These are phyloP conservation scores for Druceiella hillmani DNA, from an alignment of 2,888 invertebrate genomes.

Conservation along the genomic window DNA sequence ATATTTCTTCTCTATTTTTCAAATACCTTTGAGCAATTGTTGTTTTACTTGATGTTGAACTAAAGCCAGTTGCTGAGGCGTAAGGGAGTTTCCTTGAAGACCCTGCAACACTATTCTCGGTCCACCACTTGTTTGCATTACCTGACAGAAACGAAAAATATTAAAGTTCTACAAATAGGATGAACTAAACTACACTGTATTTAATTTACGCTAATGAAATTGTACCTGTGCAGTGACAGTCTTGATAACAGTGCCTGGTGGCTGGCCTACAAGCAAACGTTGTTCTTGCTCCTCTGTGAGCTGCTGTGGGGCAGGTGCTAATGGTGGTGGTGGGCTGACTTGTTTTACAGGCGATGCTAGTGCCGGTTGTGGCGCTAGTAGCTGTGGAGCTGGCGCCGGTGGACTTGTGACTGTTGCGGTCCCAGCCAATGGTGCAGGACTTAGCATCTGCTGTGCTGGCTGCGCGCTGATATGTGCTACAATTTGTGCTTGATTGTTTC, in stretches of 20 bases:
- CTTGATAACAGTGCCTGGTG: conserved; percentile 80
- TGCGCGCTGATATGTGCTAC: conserved; percentile 66
- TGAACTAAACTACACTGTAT: conserved; percentile 2
- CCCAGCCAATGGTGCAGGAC: conserved; percentile 22
- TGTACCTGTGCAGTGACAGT: conserved; percentile 81
- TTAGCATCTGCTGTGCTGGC: conserved; percentile 37
- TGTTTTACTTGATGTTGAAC: conserved; percentile 89
- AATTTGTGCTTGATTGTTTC: conserved; percentile 73
- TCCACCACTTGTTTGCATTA: conserved; percentile 78
- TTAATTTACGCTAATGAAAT: no score
- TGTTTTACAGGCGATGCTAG: conserved; percentile 24
- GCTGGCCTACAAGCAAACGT: conserved; percentile 69
- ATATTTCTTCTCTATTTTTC: no score
- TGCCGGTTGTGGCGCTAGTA: conserved; percentile 26
- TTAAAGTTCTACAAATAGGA: conserved; percentile 10
- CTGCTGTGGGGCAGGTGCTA: conserved; percentile 25
- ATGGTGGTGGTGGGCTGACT: conserved; percentile 25
- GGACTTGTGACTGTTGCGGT: conserved; percentile 22
- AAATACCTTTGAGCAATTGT: conserved; percentile 74
- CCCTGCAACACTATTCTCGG: conserved; percentile 84
- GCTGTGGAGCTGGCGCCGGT: conserved; percentile 21
- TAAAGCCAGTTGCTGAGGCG: conserved; percentile 72
- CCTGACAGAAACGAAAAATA: conserved; percentile 35
- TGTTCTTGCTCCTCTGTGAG: conserved; percentile 58
- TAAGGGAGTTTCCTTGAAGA: conserved; percentile 75